Percentiles rank a stretch among this genome's conserved stretches.
phyloP scores from a whole-genome alignment of 1,140 invertebrate species.

The Proctacanthus coquilletti region DNA sequence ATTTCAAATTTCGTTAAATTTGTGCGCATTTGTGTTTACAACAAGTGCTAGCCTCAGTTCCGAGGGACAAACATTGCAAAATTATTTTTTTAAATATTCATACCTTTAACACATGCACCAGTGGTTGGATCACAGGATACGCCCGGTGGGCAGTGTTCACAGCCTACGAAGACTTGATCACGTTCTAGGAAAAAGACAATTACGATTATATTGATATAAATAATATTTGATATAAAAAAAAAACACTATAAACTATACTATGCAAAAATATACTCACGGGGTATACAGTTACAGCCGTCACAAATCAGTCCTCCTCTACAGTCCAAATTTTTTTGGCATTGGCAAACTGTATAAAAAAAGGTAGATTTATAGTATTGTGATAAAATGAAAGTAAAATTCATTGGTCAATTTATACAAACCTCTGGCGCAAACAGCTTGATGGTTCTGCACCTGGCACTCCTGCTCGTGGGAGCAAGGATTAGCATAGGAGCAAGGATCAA shows the following conservation, averaged over 20 bases:
- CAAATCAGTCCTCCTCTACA: slow-evolving; percentile 40
- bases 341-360: slow-evolving; percentile 38
- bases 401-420: slow-evolving; percentile 33
- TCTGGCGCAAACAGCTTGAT: slow-evolving; percentile 61
- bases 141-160: slow-evolving; percentile 58
- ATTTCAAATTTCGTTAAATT: too few relatives aligned
- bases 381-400: not conserved
- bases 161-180: slow-evolving; percentile 32
- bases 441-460: slow-evolving; percentile 59
- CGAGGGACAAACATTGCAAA: not conserved
- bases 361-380: slow-evolving; percentile 1
- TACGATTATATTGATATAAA: too few relatives aligned
- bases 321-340: slow-evolving; percentile 45
- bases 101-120: slow-evolving; percentile 65
- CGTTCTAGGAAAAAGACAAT: slow-evolving; percentile 18
- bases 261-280: slow-evolving; percentile 32
- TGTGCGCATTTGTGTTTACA: too few relatives aligned
- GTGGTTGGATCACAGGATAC: slow-evolving; percentile 55
- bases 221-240: too few relatives aligned
- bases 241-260: too few relatives aligned
- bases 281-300: slow-evolving; percentile 49
- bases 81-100: slow-evolving; percentile 14
- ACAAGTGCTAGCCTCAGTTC: too few relatives aligned
- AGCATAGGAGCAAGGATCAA: slow-evolving; percentile 50
- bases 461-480: slow-evolving; percentile 46